Evolutionary conservation across 2,797 vertebrate genomes (phyloP), one percentile per base, ranked within the genome.

Genomic region (Discoglossus pictus): DNA sequence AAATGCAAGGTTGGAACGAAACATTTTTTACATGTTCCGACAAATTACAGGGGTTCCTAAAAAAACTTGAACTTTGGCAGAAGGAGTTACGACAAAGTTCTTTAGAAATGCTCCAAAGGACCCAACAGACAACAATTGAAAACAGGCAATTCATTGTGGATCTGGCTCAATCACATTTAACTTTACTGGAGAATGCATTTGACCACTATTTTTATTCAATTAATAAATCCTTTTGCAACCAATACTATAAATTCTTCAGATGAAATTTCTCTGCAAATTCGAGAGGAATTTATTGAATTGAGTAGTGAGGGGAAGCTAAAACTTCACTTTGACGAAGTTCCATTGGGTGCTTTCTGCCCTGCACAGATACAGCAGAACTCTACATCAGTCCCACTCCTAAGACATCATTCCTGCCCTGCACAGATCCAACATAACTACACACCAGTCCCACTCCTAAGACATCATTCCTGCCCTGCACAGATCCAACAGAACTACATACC

Each of bases 21-120:
- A n/a, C n/a, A 1, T 24, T 52, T 21, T 52, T 53, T 21, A 53
- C 24, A 11, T 53, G 51, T 2, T 53, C 11, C 24, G 17, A n/a
- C 2, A 31, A 27, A 53, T 53, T 2, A 53, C 27, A 53, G 10
- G 34, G 51, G 2, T 53, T 53, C 24, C 12, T 27, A 34, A n/a
- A 34, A 24, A 53, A 35, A 34, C 1, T 53, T 10, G 16, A 53
- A 53, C 51, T 53, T 53, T 53, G 51, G 23, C 50, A 53, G 18
- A 46, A n/a, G n/a, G 36, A 39, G 2, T 39, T 9, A 48, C 9
- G 11, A 25, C 10, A 25, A 48, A 8, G 46, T n/a, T 48, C 46
- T 20, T 16, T 48, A 17, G 46, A 48, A 16, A 48, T 6, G 44
- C 17, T 10, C 15, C 3, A 25, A 48, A 48, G 46, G 4, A 4